Base-by-base conservation (phyloP, 2,113 vertebrate genomes). In the Mus pahari region DNA sequence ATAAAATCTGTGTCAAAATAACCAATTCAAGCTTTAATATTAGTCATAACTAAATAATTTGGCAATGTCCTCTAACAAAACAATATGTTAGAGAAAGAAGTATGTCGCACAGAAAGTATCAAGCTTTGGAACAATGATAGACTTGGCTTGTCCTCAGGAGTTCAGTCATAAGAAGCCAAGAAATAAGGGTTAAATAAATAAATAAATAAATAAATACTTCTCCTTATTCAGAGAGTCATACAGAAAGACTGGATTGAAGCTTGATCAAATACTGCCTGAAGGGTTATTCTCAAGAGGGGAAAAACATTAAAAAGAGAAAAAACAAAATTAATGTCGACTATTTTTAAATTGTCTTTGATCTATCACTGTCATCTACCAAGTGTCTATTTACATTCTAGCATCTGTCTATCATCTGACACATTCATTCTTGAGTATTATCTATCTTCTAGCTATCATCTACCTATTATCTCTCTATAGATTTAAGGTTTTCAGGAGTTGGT, bases 1-100 rank as follows among this genome's bases (percentile, higher is more conserved):
- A 48, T 86, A 77, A 60, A 94, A 91, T 39, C 3, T 28, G 1
- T 84, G 55, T 86, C 53, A 89, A 93, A 94, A 94, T 95, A 91
- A 74, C 36, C 58, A 86, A 91, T 68, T 86, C 1, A 2, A 10
- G 2, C n/a, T 24, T 91, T 91, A 74, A 33, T 91, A 8, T 62
- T 89, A 73, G 28, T 78, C 16, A 70, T 19, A 31, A 9, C 33
- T 60, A 33, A 28, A 5, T 22, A 70, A 58, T 31, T 71, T 36
- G 24, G 10, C 89, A 4, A 28, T 58, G 9, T 12, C 7, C 73
- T 71, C 5, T 50, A 86, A 33, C 48, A 90, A 90, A 42, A 42
- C 33, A 73, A 1, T 28, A 3, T 24, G 55, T 62, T 66, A 81
- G 24, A 93, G 31, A 89, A 95, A 87, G 13, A 12, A 31, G 0